A percentile compares a stretch with the other conserved stretches of the same genome.
phyloP scores from a whole-genome alignment of 1,140 invertebrate species.

The Danaus plexippus region DNA sequence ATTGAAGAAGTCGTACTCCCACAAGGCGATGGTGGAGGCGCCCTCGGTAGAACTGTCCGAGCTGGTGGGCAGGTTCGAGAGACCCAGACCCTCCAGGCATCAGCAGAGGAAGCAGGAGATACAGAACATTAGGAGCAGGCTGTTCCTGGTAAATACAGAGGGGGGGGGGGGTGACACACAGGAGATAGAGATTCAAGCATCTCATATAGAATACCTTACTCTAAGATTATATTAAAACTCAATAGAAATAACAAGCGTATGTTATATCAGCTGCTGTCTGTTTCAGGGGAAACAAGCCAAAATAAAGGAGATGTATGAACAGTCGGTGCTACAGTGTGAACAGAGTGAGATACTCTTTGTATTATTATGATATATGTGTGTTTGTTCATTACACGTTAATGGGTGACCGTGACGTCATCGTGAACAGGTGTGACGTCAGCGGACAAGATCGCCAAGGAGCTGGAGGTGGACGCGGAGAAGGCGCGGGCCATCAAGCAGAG shows the following conservation, averaged over 20 bases:
- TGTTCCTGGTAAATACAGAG: conserved; percentile 80
- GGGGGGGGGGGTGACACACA: neutral
- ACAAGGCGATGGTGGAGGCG: conserved; percentile 75
- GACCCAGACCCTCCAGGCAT: conserved; percentile 74
- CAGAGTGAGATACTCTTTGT: conserved; percentile 44
- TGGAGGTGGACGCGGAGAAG: conserved; percentile 75
- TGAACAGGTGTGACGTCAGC: conserved; percentile 74
- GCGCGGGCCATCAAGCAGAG: conserved; percentile 83
- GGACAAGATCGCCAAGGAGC: conserved; percentile 71
- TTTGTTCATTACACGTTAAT: neutral
- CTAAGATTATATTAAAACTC: too few species aligned
- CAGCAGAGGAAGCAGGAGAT: conserved; percentile 91
- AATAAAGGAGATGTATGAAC: conserved; percentile 93
- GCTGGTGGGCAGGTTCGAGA: conserved; percentile 85
- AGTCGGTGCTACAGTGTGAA: conserved; percentile 87
- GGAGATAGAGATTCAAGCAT: too few species aligned
- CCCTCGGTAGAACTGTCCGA: conserved; percentile 90
- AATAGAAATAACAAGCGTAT: too few species aligned
- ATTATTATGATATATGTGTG: neutral
- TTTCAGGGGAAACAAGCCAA: conserved; percentile 88
- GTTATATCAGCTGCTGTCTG: too few species aligned
- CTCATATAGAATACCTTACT: too few species aligned
- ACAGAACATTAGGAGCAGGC: conserved; percentile 84
- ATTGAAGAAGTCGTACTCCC: conserved; percentile 71
- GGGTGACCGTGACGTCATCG: conserved; percentile 9